Evolutionary conservation across 23 tunicate species (phyloP).

Genomic region (Phallusia fumigata): DNA sequence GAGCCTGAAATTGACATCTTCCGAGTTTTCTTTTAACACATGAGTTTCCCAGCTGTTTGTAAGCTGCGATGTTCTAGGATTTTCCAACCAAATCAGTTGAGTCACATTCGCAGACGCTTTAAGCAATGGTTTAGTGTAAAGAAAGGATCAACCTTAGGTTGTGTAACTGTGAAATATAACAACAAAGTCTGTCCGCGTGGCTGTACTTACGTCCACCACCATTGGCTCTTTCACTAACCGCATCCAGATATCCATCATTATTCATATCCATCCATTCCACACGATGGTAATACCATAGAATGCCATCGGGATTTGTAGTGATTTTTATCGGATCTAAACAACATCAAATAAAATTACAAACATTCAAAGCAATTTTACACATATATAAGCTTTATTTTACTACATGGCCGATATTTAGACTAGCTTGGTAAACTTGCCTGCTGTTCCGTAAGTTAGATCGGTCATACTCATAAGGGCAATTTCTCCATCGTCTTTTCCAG

Average conservation of each 20-base stretch:
- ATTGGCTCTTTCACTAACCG: slow-evolving; percentile 77
- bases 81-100: slow-evolving; percentile 83
- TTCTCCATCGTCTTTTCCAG: slow-evolving; percentile 77
- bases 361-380: too few relatives aligned
- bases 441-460: slow-evolving; percentile 28
- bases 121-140: neutral
- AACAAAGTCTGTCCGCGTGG: neutral
- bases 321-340: slow-evolving; percentile 21
- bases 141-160: neutral
- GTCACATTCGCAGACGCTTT: slow-evolving; percentile 55
- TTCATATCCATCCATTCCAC: slow-evolving; percentile 96
- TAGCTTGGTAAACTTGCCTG: slow-evolving; percentile 16
- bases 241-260: slow-evolving; percentile 67
- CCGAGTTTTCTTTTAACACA: slow-evolving; percentile 45
- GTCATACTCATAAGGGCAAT: slow-evolving; percentile 67
- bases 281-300: slow-evolving; percentile 80
- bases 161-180: neutral
- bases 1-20: slow-evolving; percentile 70
- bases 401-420: too few relatives aligned
- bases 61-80: slow-evolving; percentile 45
- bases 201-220: slow-evolving; percentile 70
- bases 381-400: too few relatives aligned
- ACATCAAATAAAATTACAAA: neutral
- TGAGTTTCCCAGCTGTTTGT: slow-evolving; percentile 65
- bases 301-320: slow-evolving; percentile 46